phyloP scores from a whole-genome alignment of 2,888 invertebrate genomes.

The Gerris lacustris region DNA sequence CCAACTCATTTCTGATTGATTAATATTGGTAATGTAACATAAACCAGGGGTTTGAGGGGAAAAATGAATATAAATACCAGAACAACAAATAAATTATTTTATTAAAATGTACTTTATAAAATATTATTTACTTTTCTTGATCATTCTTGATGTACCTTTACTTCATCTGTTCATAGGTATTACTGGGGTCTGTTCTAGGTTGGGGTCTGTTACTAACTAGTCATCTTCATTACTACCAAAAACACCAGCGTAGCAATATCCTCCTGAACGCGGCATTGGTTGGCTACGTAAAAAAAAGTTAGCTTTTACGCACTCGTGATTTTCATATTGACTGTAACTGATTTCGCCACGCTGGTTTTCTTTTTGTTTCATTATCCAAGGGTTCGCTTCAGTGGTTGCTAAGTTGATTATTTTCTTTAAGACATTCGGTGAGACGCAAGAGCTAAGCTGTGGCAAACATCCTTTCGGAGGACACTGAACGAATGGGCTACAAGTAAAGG shows the following conservation, averaged over 20 bases:
- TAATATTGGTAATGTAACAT: no score
- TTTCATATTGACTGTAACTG: not conserved
- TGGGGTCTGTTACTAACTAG: no score
- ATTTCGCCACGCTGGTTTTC: not conserved
- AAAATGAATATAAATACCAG: no score
- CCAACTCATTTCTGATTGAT: no score
- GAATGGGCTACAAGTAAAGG: not conserved
- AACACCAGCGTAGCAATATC: not conserved
- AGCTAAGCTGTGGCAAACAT: not conserved
- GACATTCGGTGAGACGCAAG: not conserved
- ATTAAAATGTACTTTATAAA: no score
- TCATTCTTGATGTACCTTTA: no score
- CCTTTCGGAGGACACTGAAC: not conserved
- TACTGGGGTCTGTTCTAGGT: no score
- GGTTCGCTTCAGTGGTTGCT: not conserved
- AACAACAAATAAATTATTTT: no score
- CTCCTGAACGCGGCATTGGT: not conserved
- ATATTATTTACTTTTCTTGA: no score
- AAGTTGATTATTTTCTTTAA: not conserved
- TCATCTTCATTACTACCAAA: not conserved
- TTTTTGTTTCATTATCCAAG: not conserved
- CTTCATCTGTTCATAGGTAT: no score
- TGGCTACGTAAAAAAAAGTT: not conserved
- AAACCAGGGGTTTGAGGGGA: no score
- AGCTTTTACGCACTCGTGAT: not conserved